A percentile compares a stretch with the other conserved stretches of the same genome.
phyloP scores from a whole-genome alignment of 53 echinoderm and acorn worm species.

The Holothuria leucospilota region DNA sequence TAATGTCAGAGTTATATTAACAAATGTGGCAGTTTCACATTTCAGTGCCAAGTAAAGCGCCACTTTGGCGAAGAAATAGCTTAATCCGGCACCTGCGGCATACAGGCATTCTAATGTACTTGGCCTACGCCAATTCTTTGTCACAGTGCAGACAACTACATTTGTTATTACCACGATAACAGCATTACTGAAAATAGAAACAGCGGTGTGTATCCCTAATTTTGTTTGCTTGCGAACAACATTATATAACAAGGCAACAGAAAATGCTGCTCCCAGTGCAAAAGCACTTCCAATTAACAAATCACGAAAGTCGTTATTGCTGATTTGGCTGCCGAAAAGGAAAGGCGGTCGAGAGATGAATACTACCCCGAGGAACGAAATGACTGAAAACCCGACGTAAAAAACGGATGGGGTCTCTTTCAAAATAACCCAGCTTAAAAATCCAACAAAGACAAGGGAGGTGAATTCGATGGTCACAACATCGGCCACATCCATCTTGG shows the following conservation, averaged over 20 bases:
- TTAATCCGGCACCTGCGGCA: slow-evolving; percentile 3
- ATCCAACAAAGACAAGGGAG: slow-evolving; percentile 29
- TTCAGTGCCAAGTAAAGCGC: slow-evolving; percentile 1
- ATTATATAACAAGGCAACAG: not conserved
- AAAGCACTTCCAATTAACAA: not conserved
- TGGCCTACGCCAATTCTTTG: not conserved
- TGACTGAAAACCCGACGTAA: not conserved
- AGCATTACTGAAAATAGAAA: slow-evolving; percentile 4
- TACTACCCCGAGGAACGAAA: slow-evolving; percentile 21
- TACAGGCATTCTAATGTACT: not conserved
- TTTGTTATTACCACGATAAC: not conserved
- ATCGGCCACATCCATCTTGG: slow-evolving; percentile 14
- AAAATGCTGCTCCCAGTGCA: slow-evolving; percentile 18
- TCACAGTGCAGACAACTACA: slow-evolving; percentile 1
- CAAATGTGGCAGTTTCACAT: slow-evolving; percentile 24
- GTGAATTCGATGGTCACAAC: slow-evolving; percentile 7
- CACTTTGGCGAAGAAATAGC: not conserved
- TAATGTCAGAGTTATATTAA: slow-evolving; percentile 4
- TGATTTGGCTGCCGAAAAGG: not conserved
- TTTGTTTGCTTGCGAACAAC: slow-evolving; percentile 11
- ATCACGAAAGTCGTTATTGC: not conserved
- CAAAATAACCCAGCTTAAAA: slow-evolving; percentile 23
- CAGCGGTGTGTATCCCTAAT: slow-evolving; percentile 3
- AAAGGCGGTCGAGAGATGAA: slow-evolving; percentile 14
- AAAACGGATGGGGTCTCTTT: not conserved